Percentiles rank a stretch among this genome's conserved stretches.
These are phyloP conservation scores for Brachirus orientalis DNA, from an alignment of 2,113 vertebrate species.

Conservation along the genomic window DNA sequence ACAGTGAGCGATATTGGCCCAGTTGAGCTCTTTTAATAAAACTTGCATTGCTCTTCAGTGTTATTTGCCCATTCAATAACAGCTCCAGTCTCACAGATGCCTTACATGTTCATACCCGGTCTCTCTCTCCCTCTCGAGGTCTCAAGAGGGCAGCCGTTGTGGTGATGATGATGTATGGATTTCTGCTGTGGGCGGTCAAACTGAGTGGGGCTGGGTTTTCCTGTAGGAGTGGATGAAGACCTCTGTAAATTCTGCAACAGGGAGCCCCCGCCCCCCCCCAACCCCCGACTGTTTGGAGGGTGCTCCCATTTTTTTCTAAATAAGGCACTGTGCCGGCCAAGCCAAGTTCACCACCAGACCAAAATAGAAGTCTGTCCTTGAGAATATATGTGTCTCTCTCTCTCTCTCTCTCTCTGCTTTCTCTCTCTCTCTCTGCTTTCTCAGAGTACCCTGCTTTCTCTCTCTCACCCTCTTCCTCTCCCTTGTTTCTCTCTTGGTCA, in stretches of 20 bases:
- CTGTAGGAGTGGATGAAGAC: constrained; percentile 24
- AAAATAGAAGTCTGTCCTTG: constrained; percentile 67
- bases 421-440: background rate
- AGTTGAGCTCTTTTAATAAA: too few relatives aligned
- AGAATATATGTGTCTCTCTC: constrained; percentile 21
- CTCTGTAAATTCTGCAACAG: background rate
- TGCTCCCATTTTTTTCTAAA: constrained; percentile 46
- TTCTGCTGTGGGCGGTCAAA: constrained; percentile 40
- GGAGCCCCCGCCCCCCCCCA: background rate
- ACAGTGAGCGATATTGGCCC: too few relatives aligned
- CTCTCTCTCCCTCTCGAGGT: constrained; percentile 3
- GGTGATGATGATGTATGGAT: constrained; percentile 51
- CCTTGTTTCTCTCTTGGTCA: background rate
- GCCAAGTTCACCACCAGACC: constrained; percentile 44
- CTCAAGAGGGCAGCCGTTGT: constrained; percentile 22
- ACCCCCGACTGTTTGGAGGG: constrained; percentile 4
- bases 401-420: constrained; percentile 5
- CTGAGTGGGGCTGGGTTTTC: constrained; percentile 16
- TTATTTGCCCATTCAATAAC: background rate
- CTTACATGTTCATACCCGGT: background rate
- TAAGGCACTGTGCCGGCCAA: constrained; percentile 45
- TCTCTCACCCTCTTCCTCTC: background rate
- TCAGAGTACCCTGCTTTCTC: constrained; percentile 1
- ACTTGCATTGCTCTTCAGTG: background rate
- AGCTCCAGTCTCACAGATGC: background rate